Base-by-base conservation (phyloP, 2,797 vertebrate genomes). In the Gymnocypris eckloni region DNA sequence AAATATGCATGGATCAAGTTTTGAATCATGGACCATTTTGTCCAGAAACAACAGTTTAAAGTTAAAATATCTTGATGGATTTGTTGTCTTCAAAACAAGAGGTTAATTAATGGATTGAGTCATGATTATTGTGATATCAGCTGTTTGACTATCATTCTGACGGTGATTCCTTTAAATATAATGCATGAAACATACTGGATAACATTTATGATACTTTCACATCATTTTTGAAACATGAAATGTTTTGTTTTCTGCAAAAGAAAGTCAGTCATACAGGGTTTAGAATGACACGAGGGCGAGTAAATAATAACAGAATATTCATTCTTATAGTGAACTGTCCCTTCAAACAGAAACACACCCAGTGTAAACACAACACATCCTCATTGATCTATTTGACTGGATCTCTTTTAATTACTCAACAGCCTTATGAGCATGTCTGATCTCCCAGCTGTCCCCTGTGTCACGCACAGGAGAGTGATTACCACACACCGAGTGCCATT, bases 321-420 rank as follows among this genome's bases (percentile, higher is more conserved):
- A 50, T 50, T 50, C 64, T 67, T 33, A 22, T 6, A 2, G 13
- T 16, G 12, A 78, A 25, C 76, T 43, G 25, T 81, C 16, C 43
- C 43, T 67, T 79, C 33, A 52, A 9, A n/a, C 56, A 20, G 11
- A 39, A 59, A 81, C 12, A 25, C 15, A 52, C 45, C 43, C 59
- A 13, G 45, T 77, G 41, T 66, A 76, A 84, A 84, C 64, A 22
- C 64, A 45, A 10, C 25, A 54, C 64, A 67, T 52, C 72, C 82
- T 64, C 45, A 77, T 75, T 67, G 82, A 84, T 84, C 48, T 69
- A 54, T 78, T 70, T 61, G 76, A 79, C 50, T 22, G 64, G 66
- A 79, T 71, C 76, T 79, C 52, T 61, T 67, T 85, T 85, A 85
- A 85, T 71, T 61, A 79, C 76, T 61, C 54, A 85, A 54, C 20